Evolutionary conservation across 2,113 vertebrate species (phyloP).

Genomic region (Amblyopsis rosae): DNA sequence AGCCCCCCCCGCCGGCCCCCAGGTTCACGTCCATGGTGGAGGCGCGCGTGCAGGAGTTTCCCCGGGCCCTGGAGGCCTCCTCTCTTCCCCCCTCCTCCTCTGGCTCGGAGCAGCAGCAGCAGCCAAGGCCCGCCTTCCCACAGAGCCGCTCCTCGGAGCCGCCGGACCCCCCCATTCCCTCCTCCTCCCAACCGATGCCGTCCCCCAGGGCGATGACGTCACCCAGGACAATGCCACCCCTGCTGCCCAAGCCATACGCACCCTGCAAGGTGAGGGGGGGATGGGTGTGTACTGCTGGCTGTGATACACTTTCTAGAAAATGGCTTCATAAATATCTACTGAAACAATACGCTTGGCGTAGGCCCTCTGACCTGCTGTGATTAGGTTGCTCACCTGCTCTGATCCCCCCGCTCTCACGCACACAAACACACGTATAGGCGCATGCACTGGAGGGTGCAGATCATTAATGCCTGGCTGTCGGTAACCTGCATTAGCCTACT

Average conservation of each 20-base stretch:
- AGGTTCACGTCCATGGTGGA: conserved; percentile 93
- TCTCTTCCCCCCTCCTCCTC: background rate
- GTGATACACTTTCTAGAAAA: too few species aligned
- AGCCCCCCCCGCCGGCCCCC: conserved; percentile 88
- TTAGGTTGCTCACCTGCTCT: too few species aligned
- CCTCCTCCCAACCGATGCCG: conserved; percentile 53
- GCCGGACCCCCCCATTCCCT: too few species aligned
- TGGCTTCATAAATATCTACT: too few species aligned
- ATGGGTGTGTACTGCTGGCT: too few species aligned
- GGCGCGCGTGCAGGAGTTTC: conserved; percentile 80
- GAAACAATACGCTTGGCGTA: too few species aligned
- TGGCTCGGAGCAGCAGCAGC: background rate
- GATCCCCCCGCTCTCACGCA: too few species aligned
- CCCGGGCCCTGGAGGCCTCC: conserved; percentile 34
- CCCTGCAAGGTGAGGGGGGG: conserved; percentile 82
- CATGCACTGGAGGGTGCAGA: too few species aligned
- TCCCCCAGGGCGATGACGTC: conserved; percentile 74
- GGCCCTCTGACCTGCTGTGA: too few species aligned
- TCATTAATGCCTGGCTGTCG: too few species aligned
- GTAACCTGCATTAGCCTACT: too few species aligned
- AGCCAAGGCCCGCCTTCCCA: conserved; percentile 36
- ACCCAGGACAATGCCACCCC: conserved; percentile 85
- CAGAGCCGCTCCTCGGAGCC: conserved; percentile 73
- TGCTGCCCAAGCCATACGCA: conserved; percentile 87
- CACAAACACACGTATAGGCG: too few species aligned